Conservation (phyloP, 2,888 invertebrate genomes). For the Rotaria macrura region DNA sequence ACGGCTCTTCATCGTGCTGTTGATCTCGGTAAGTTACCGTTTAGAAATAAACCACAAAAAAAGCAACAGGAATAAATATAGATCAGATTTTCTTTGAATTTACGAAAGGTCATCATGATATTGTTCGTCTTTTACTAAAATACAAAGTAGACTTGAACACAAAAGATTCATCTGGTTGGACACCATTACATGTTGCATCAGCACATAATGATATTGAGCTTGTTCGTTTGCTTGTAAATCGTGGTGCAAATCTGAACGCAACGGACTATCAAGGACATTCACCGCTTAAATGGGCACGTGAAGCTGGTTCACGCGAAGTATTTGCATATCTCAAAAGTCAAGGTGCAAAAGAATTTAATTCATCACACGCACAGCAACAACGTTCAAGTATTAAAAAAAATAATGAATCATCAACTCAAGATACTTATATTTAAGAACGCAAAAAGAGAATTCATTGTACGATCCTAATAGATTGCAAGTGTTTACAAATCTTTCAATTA, state of each 20-base stretch:
- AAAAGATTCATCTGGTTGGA: slow-evolving; percentile 44
- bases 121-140: slow-evolving; percentile 18
- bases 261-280: slow-evolving; percentile 38
- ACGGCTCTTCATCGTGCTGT: slow-evolving; percentile 26
- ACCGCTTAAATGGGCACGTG: slow-evolving; percentile 28
- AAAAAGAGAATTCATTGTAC: too few species aligned
- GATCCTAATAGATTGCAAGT: neutral
- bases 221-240: slow-evolving; percentile 35
- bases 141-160: slow-evolving; percentile 21
- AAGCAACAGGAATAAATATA: too few species aligned
- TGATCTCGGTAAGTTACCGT: slow-evolving; percentile 14
- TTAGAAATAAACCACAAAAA: too few species aligned
- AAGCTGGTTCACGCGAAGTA: slow-evolving; percentile 17
- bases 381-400: neutral
- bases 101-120: neutral
- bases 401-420: neutral
- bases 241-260: slow-evolving; percentile 24
- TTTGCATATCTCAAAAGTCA: slow-evolving; percentile 19
- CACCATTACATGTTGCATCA: slow-evolving; percentile 58
- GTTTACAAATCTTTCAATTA: too few species aligned
- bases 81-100: too few species aligned
- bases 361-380: neutral
- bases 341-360: slow-evolving; percentile 30
- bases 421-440: too few species aligned
- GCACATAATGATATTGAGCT: slow-evolving; percentile 45